phyloP scores from a whole-genome alignment of 2,797 vertebrate species.

The Petrocephalus sullivani region DNA sequence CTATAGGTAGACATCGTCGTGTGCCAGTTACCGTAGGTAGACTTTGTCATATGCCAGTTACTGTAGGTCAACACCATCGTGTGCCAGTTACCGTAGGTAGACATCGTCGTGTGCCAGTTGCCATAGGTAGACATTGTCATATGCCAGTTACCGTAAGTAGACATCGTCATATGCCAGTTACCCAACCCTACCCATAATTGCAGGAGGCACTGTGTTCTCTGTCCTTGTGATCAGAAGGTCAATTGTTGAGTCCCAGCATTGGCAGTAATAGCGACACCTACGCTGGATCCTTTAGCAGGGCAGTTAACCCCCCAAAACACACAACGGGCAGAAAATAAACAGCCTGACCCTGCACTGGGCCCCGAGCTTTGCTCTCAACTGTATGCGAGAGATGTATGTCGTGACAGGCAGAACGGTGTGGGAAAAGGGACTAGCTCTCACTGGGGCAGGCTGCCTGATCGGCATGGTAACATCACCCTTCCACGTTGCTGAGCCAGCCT shows the following conservation, averaged over 20 bases:
- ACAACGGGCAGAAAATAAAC: background rate
- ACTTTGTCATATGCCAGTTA: too few relatives aligned
- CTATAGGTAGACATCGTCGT: too few relatives aligned
- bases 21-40: too few relatives aligned
- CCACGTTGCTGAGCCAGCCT: constrained; percentile 3
- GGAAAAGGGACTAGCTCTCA: background rate
- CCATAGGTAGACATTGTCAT: too few relatives aligned
- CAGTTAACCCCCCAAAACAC: background rate
- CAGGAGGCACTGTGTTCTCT: background rate
- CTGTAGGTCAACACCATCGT: too few relatives aligned
- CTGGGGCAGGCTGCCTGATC: background rate
- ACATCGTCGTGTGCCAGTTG: too few relatives aligned
- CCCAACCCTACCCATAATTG: background rate
- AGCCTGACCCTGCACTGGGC: background rate
- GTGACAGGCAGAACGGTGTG: background rate
- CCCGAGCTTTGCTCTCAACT: background rate
- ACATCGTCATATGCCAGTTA: too few relatives aligned
- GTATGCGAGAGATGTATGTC: background rate
- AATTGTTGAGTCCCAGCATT: background rate
- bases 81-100: too few relatives aligned
- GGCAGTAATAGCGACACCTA: background rate
- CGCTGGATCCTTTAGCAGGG: background rate
- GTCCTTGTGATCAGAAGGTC: background rate
- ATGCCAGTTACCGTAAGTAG: too few relatives aligned
- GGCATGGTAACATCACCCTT: background rate